These are phyloP conservation scores for Phortica okadai DNA, from an alignment of 2,888 invertebrate genomes.

Conservation along the genomic window DNA sequence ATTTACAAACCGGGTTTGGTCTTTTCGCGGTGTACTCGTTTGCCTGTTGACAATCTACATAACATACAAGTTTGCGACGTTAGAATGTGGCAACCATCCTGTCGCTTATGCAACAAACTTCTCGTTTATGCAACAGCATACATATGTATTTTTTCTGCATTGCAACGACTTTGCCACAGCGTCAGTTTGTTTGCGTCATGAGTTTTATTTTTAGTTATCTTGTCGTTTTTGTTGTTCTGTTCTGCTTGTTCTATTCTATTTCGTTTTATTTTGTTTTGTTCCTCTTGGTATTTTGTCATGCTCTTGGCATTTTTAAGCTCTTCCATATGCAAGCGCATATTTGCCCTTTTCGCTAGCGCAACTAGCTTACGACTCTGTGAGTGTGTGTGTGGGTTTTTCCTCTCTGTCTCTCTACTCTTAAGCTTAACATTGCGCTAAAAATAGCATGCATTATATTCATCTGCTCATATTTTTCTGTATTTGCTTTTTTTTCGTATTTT, in stretches of 20 bases:
- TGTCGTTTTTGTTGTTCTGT: conserved; percentile 4
- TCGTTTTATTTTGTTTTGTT: background rate
- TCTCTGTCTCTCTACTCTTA: conserved; percentile 2
- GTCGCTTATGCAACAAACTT: background rate
- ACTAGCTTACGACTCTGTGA: conserved; percentile 7
- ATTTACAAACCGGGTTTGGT: conserved; percentile 63
- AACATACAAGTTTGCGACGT: conserved; percentile 53
- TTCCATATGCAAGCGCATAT: conserved; percentile 49
- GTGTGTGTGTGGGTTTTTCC: background rate
- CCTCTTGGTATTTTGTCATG: conserved; percentile 38
- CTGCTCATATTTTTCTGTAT: background rate
- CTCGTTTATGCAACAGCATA: background rate
- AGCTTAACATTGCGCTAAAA: conserved; percentile 9
- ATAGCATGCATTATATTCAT: conserved; percentile 15
- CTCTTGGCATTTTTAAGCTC: conserved; percentile 40
- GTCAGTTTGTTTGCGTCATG: conserved; percentile 2
- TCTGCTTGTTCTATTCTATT: conserved; percentile 9
- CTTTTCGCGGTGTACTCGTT: background rate
- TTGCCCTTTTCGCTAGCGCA: conserved; percentile 47
- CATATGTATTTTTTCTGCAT: background rate
- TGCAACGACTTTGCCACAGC: background rate
- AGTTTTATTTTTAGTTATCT: conserved; percentile 7
- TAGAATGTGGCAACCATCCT: conserved; percentile 40
- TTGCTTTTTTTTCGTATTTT: background rate
- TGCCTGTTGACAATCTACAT: conserved; percentile 61